These are phyloP conservation scores for Drosophila hydei DNA, from an alignment of 1,140 invertebrate genomes.

Conservation along the genomic window DNA sequence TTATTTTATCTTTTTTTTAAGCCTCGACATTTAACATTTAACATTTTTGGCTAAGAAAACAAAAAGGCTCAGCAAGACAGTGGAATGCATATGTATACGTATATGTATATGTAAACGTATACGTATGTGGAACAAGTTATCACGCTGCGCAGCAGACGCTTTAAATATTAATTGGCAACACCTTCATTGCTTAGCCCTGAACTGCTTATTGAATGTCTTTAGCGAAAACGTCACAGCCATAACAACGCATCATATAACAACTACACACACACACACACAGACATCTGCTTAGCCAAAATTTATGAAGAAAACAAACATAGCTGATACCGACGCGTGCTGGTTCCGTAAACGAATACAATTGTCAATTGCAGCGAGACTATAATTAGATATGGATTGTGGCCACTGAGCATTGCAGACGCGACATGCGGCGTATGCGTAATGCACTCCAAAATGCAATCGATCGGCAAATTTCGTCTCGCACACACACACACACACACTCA, in stretches of 20 bases:
- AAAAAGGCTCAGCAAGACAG: constrained; percentile 5
- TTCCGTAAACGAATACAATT: constrained; percentile 40
- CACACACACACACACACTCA: constrained; percentile 12
- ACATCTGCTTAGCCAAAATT: constrained; percentile 1
- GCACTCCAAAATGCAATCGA: constrained; percentile 26
- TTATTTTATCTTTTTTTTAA: constrained; percentile 39
- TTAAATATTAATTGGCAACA: constrained; percentile 79
- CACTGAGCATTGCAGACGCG: constrained; percentile 13
- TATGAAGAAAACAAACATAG: neutral
- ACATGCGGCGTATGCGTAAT: constrained; percentile 48
- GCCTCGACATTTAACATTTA: constrained; percentile 55
- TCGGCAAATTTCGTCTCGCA: constrained; percentile 15
- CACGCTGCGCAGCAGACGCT: constrained; percentile 53
- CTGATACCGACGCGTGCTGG: constrained; percentile 24
- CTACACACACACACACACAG: neutral
- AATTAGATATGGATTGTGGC: constrained; percentile 41
- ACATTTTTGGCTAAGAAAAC: constrained; percentile 24
- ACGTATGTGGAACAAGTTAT: constrained; percentile 75
- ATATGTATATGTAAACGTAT: constrained; percentile 8
- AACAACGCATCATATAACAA: constrained; percentile 33
- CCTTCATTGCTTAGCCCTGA: constrained; percentile 73
- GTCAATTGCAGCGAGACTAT: constrained; percentile 14
- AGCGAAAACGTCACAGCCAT: constrained; percentile 21
- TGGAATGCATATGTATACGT: constrained; percentile 6
- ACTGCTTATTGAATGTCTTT: constrained; percentile 75